These are phyloP conservation scores for Pocillopora verrucosa DNA, from an alignment of 64 coral and sea anemone species.

Conservation along the genomic window DNA sequence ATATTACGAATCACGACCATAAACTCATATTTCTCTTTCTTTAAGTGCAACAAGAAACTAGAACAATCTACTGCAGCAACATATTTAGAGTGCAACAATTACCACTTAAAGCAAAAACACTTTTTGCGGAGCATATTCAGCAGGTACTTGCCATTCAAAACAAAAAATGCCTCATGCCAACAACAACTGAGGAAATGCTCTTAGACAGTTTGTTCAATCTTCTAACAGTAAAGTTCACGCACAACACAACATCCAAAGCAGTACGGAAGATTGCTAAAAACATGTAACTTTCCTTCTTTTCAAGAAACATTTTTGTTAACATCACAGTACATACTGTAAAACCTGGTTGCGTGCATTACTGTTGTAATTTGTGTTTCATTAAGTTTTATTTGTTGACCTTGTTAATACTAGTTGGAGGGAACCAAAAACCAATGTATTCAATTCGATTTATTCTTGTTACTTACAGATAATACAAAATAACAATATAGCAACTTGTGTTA, in stretches of 20 bases:
- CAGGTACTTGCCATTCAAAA: constrained; percentile 40
- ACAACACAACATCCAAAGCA: constrained; percentile 49
- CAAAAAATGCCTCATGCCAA: constrained; percentile 29
- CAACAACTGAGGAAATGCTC: constrained; percentile 42
- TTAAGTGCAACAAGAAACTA: constrained; percentile 51
- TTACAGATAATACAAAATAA: no score
- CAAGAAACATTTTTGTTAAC: constrained; percentile 36
- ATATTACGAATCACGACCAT: constrained; percentile 22
- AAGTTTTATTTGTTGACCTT: no score
- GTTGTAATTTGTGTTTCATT: no score
- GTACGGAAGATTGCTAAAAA: constrained; percentile 18
- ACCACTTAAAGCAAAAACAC: constrained; percentile 58
- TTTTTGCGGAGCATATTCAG: constrained; percentile 60
- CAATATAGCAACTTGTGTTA: no score
- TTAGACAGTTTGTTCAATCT: constrained; percentile 38
- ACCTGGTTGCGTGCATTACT: background rate
- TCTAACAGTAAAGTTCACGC: constrained; percentile 46
- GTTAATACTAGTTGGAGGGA: no score
- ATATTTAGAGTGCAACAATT: constrained; percentile 18
- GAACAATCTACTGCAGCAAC: constrained; percentile 17
- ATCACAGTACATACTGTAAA: constrained; percentile 33
- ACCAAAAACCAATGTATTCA: no score
- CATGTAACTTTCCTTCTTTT: background rate
- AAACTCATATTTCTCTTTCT: constrained; percentile 36
- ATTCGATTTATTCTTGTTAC: no score